Conservation (phyloP, 2,888 invertebrate genomes). For the Xylota segnis region DNA sequence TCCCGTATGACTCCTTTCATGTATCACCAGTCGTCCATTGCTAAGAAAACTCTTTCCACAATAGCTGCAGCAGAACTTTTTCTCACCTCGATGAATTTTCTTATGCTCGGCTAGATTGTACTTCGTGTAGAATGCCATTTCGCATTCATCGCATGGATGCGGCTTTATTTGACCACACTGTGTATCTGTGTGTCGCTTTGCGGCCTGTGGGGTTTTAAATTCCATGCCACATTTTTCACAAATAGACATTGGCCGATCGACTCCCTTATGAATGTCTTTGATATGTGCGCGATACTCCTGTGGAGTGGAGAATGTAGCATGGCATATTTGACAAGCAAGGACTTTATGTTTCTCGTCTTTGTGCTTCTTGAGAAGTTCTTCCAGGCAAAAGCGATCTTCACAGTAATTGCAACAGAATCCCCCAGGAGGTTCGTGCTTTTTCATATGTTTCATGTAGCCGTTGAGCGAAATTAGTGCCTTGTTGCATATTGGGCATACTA, state of each 20-base stretch:
- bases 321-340: slow-evolving; percentile 83
- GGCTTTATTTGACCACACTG: slow-evolving; percentile 84
- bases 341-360: slow-evolving; percentile 79
- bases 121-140: slow-evolving; percentile 80
- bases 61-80: slow-evolving; percentile 81
- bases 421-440: slow-evolving; percentile 84
- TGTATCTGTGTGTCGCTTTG: slow-evolving; percentile 82
- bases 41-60: slow-evolving; percentile 81
- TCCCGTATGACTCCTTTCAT: slow-evolving; percentile 81
- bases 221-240: slow-evolving; percentile 84
- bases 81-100: slow-evolving; percentile 80
- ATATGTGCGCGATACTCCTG: slow-evolving; percentile 83
- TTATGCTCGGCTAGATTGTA: slow-evolving; percentile 81
- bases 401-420: slow-evolving; percentile 84
- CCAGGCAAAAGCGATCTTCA: slow-evolving; percentile 81
- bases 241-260: slow-evolving; percentile 82
- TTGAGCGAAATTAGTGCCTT: slow-evolving; percentile 81
- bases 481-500: slow-evolving; percentile 82
- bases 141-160: slow-evolving; percentile 83
- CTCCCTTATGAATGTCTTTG: slow-evolving; percentile 82
- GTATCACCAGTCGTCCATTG: slow-evolving; percentile 80
- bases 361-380: slow-evolving; percentile 81
- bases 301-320: slow-evolving; percentile 80
- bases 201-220: slow-evolving; percentile 83
- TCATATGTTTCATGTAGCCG: slow-evolving; percentile 83